Percentiles rank a stretch among this genome's conserved stretches.
phyloP scores from a whole-genome alignment of 2,113 vertebrate species.

The Vireo altiloquus region DNA sequence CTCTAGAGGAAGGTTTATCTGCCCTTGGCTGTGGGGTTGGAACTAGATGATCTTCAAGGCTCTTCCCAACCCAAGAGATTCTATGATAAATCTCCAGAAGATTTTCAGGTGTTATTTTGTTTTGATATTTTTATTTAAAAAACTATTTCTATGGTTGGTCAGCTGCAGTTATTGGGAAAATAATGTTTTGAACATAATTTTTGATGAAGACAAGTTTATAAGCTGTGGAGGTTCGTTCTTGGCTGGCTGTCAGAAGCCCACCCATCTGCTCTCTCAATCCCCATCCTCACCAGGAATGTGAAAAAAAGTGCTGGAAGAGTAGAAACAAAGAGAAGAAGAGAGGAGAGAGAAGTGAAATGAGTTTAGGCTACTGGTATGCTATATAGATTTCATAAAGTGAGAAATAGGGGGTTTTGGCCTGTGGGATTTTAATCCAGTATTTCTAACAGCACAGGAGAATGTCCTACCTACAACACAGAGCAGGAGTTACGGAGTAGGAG shows the following conservation, averaged over 20 bases:
- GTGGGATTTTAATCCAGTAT: background rate
- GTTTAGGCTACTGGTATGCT: background rate
- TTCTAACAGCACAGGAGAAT: background rate
- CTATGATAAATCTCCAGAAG: background rate
- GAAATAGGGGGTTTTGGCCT: background rate
- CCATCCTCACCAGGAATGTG: background rate
- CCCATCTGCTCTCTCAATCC: background rate
- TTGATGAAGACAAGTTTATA: background rate
- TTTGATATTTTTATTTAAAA: background rate
- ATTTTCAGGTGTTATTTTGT: background rate
- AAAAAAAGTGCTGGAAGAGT: background rate
- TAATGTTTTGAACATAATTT: background rate
- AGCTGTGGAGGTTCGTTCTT: background rate
- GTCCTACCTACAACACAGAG: background rate
- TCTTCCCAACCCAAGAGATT: background rate
- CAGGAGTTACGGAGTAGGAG: background rate
- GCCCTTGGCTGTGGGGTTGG: accelerated
- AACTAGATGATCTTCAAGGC: background rate
- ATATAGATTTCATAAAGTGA: background rate
- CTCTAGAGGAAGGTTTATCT: background rate
- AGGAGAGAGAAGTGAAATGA: background rate
- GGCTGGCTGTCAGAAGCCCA: background rate
- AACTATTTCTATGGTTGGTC: background rate
- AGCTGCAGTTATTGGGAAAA: background rate
- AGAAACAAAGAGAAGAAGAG: background rate